Base-by-base conservation (phyloP, 2,888 invertebrate genomes). In the Isotomurus palustris region DNA sequence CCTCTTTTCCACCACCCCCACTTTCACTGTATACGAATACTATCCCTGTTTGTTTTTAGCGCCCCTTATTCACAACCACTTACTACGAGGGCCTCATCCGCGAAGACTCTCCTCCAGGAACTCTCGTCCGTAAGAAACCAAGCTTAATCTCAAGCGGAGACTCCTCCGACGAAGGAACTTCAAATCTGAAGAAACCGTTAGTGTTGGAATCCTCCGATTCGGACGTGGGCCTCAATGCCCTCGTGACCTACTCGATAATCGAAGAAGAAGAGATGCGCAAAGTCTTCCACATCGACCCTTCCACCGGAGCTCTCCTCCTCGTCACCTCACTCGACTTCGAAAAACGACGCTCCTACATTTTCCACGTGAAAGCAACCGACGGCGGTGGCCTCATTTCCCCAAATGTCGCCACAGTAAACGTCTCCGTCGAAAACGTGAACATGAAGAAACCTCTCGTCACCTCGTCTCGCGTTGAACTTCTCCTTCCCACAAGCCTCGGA, bases 171-270 rank as follows among this genome's bases (percentile, higher is more conserved):
- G 24, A 50, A 22, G 14, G 22, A n/a, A 17, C 6, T 19, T 6
- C 10, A 10, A 49, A 57, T 32, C 60, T 58, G 21, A 63, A 62
- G 22, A 64, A 62, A 24, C 94, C 94, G 38, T 79, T 96, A 53
- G 91, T 94, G 53, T 84, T 96, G 58, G 83, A 82, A 71, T 90
- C 92, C 0, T 79, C 79, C 56, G 96, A 97, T 77, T 82, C 79
- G 1, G 97, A 97, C 78, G 87, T 88, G 38, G 87, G 91, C 72
- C 81, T 87, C 48, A 89, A 95, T 78, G 87, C 88, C 25, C 81
- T 88, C 68, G 79, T 96, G 58, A 83, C 86, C 71, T 96, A 87
- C 77, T 87, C 88, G 74, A 88, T 96, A 66, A 79, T 88, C 54
- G 90, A 91, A 75, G 68, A 68, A 40, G 84, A 85, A 53, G 77